Evolutionary conservation across 2,113 vertebrate genomes (phyloP).

Genomic region (Geococcyx californianus): DNA sequence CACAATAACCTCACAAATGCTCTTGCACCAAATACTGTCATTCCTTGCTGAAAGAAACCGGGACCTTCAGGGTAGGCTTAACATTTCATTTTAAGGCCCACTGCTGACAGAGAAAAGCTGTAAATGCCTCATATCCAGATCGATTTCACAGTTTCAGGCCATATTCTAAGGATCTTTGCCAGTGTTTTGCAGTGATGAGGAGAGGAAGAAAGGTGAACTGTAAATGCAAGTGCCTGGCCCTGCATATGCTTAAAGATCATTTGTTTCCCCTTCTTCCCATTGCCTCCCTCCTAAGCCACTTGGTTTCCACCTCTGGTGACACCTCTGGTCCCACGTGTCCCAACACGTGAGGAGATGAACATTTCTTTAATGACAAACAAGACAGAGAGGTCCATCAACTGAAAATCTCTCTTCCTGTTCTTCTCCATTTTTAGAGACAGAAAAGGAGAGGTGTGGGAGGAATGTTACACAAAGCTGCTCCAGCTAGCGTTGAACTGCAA

Average conservation of each 20-base stretch:
- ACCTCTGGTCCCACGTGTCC: background rate
- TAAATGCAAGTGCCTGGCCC: background rate
- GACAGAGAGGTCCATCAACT: background rate
- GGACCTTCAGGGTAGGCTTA: background rate
- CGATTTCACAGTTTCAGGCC: background rate
- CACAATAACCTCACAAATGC: background rate
- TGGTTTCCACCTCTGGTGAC: background rate
- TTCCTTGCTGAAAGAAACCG: background rate
- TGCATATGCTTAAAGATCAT: background rate
- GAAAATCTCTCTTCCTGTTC: background rate
- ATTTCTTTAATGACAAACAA: background rate
- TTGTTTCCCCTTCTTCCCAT: background rate
- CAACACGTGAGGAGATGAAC: background rate
- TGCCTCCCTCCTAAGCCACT: background rate
- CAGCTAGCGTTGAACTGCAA: background rate
- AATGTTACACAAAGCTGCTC: background rate
- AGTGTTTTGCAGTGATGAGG: background rate
- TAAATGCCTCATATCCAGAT: background rate
- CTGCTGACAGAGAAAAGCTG: background rate
- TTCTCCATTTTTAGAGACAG: background rate
- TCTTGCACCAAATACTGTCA: background rate
- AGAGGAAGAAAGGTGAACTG: background rate
- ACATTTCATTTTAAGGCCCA: background rate
- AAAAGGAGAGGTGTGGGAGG: background rate
- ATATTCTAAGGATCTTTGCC: background rate